Base-by-base conservation (phyloP, 2,888 invertebrate species). In the Onchidella celtica region DNA sequence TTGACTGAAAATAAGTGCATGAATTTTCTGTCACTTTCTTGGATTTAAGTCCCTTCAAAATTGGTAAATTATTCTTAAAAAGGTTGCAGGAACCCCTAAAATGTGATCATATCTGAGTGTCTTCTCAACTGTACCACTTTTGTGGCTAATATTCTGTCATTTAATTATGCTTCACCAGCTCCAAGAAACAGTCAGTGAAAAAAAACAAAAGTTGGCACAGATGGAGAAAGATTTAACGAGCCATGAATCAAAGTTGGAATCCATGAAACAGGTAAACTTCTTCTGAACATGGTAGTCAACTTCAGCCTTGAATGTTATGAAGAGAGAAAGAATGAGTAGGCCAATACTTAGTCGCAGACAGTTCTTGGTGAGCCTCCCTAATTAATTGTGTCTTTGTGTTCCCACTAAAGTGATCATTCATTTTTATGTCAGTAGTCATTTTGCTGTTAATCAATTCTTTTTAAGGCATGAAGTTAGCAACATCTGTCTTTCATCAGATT, bases 121-220 rank as follows among this genome's bases (percentile, higher is more conserved):
- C n/a, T n/a, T n/a, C n/a, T n/a, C n/a, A n/a, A n/a, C n/a, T n/a
- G n/a, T n/a, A n/a, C n/a, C n/a, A n/a, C n/a, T n/a, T n/a, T n/a
- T n/a, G n/a, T n/a, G n/a, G n/a, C n/a, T n/a, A n/a, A n/a, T n/a
- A n/a, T n/a, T n/a, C n/a, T n/a, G n/a, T n/a, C n/a, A 24, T n/a
- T 63, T 59, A 6, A 21, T 9, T 68, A 36, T 63, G 3, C 36
- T 17, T 34, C 21, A 29, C 32, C 70, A 84, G 84, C 34, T 81
- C n/a, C 69, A 59, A 24, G 87, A 87, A 57, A 80, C 82, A 61
- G 70, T 90, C 65, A 80, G 73, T 65, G 89, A 89, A 34, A 72
- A 83, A 34, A 73, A 86, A 72, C 87, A 87, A 78, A 87, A 87
- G 40, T 68, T 88, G 0, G 77, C 81, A 11, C 59, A 86, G 61